Conservation (phyloP, 92 coral and sea anemone genomes). For the Epizoanthus ramosus region DNA sequence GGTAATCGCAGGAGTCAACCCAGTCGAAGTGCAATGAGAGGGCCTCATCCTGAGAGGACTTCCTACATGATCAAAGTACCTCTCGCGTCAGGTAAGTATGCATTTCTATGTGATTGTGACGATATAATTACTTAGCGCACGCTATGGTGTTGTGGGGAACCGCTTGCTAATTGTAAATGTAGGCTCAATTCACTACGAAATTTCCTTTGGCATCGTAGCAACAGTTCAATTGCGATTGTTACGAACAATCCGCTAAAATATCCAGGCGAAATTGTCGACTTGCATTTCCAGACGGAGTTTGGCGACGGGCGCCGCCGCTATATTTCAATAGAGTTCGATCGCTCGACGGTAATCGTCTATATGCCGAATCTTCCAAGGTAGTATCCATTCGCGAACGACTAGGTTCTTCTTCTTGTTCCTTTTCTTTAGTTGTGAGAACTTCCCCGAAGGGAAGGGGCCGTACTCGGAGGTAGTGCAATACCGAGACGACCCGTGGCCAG, state of each 20-base stretch:
- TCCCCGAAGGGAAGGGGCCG: not conserved
- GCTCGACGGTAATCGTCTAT: constrained; percentile 40
- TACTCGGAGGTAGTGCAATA: constrained; percentile 10
- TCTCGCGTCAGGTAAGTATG: too few species aligned
- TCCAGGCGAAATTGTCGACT: constrained; percentile 39
- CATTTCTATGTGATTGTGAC: constrained; percentile 25
- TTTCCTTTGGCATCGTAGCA: constrained; percentile 26
- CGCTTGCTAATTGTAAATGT: too few species aligned
- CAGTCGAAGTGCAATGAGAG: too few species aligned
- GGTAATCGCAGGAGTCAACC: too few species aligned
- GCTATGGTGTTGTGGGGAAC: constrained; percentile 29
- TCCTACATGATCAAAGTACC: too few species aligned
- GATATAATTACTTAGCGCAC: constrained; percentile 27
- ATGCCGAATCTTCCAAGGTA: constrained; percentile 38
- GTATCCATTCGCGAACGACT: constrained; percentile 44
- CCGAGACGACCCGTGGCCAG: not conserved
- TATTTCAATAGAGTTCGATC: constrained; percentile 34
- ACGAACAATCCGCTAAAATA: constrained; percentile 31
- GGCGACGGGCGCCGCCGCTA: constrained; percentile 40
- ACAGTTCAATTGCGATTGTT: constrained; percentile 27
- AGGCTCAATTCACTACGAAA: constrained; percentile 27
- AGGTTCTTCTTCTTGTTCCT: constrained; percentile 35
- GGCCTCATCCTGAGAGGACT: too few species aligned
- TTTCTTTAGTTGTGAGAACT: constrained; percentile 34
- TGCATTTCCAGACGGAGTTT: constrained; percentile 31